Percentiles rank a stretch among this genome's conserved stretches.
Conservation (phyloP, 2,888 invertebrate species). For the Agrenia bidenticulata region DNA sequence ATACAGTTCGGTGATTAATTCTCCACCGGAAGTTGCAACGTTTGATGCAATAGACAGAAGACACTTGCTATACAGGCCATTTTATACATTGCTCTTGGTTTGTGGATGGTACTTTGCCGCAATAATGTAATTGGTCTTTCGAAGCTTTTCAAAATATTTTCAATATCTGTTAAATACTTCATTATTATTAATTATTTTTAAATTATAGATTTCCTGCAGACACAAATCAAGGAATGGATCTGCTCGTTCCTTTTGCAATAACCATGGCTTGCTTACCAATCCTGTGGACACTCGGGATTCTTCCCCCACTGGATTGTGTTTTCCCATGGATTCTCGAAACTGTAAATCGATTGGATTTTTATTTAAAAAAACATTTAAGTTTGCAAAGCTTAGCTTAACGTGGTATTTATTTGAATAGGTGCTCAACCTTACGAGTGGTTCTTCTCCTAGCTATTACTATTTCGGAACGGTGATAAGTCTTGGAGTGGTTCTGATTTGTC, state of each 20-base stretch:
- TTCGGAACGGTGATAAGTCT: constrained; percentile 43
- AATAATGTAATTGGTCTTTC: too few species aligned
- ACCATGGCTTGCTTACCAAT: constrained; percentile 40
- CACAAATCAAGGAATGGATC: background rate
- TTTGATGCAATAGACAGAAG: constrained; percentile 45
- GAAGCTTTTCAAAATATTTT: too few species aligned
- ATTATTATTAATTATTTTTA: too few species aligned
- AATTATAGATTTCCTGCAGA: too few species aligned
- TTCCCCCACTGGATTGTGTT: constrained; percentile 48
- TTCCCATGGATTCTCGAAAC: constrained; percentile 50
- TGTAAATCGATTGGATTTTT: constrained; percentile 23
- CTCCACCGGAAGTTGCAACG: constrained; percentile 45
- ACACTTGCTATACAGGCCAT: constrained; percentile 42
- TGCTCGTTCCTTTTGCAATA: constrained; percentile 14
- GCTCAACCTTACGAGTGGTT: constrained; percentile 35
- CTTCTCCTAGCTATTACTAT: constrained; percentile 42
- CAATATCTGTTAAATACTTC: too few species aligned
- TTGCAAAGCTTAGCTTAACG: too few species aligned
- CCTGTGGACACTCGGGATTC: constrained; percentile 45
- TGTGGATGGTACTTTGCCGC: too few species aligned
- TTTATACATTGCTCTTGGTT: constrained; percentile 38
- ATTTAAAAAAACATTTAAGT: too few species aligned
- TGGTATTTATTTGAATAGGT: constrained; percentile 28
- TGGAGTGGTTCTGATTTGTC: constrained; percentile 29
- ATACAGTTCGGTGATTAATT: constrained; percentile 46